A percentile compares a stretch with the other conserved stretches of the same genome.
Conservation (phyloP, 2,797 vertebrate species). For the Syncerus caffer region DNA sequence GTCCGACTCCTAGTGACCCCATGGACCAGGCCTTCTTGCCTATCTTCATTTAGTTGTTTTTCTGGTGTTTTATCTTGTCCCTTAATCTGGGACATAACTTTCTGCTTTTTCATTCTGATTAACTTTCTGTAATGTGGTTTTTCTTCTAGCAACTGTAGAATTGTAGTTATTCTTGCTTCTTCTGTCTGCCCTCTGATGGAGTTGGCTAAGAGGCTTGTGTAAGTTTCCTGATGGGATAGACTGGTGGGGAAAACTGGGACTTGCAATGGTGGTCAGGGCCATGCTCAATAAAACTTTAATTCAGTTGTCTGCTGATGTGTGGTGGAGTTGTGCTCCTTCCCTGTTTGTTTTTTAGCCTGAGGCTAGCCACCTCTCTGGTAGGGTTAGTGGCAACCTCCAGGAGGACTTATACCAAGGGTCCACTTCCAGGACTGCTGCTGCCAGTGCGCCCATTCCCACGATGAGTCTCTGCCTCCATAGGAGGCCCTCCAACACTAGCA, state of each 20-base stretch:
- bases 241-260: neutral
- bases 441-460: neutral
- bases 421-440: neutral
- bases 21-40: neutral
- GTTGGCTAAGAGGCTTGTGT: neutral
- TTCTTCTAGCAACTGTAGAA: neutral
- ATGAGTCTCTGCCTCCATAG: neutral
- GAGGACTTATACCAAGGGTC: neutral
- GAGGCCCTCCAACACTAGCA: neutral
- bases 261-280: neutral
- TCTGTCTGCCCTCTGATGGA: neutral
- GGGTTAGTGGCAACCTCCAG: neutral
- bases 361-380: neutral
- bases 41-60: neutral
- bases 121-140: neutral
- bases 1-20: no score
- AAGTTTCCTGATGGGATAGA: neutral
- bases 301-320: neutral
- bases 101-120: neutral
- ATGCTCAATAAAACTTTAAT: neutral
- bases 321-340: neutral
- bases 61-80: neutral
- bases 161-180: neutral
- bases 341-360: neutral
- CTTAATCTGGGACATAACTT: neutral